Base-by-base conservation (phyloP, 2,797 vertebrate genomes). In the Cirrhinus molitorella region DNA sequence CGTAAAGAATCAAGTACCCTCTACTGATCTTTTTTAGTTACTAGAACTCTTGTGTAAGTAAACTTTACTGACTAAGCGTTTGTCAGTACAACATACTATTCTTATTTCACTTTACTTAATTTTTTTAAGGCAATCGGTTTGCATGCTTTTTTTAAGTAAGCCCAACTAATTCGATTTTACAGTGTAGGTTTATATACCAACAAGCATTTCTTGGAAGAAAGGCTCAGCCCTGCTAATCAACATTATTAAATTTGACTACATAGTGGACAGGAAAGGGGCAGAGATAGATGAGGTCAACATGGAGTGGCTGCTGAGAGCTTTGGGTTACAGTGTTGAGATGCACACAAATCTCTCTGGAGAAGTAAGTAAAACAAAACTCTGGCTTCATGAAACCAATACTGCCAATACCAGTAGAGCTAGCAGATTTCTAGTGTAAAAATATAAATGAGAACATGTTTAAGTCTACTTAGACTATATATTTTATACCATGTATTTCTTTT, bases 261-360 rank as follows among this genome's bases (percentile, higher is more conserved):
- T 0, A 11, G 5, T 0, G 0, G 0, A 57, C 37, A 76, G 74
- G 5, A 0, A 0, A 0, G 74, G 75, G 1, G 75, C 75, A 7
- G 23, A 31, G 11, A 11, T 0, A 19, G 75, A 78, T 1, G 40
- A 78, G 57, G 9, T 3, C n/a, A 78, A 63, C 75, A 61, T 61
- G 75, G 40, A 78, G 14, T 63, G 75, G 75, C 57, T 78, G 23
- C 57, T 78, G 75, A 19, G 0, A 0, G 23, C 75, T 47, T 13
- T 78, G 75, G 75, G 40, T 19, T 78, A 61, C 23, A 61, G 19
- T 0, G 57, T 78, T 28, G 14, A 40, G n/a, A 61, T 47, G 63
- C 1, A 47, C 55, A 45, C 0, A 31, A 2, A 78, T 47, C 75
- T 78, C 17, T 14, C 55, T 61, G 57, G 75, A 13, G 0, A 31